Percentiles rank a stretch among this genome's conserved stretches.
Evolutionary conservation across 2,797 vertebrate species (phyloP).

Genomic region (Dendrocincla fuliginosa): DNA sequence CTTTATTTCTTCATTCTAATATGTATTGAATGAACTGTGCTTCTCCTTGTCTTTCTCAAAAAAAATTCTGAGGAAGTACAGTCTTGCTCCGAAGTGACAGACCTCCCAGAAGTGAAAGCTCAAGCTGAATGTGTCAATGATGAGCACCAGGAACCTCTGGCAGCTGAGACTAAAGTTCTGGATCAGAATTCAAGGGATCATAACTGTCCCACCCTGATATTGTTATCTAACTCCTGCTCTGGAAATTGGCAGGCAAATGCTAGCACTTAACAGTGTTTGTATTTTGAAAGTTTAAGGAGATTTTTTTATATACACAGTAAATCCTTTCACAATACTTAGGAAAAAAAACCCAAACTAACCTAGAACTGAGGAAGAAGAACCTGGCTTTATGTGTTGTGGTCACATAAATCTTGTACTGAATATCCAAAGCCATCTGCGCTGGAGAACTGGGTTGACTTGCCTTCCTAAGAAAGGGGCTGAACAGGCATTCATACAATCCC

Average conservation of each 20-base stretch:
- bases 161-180: neutral
- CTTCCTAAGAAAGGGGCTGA: neutral
- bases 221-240: constrained; percentile 48
- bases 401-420: neutral
- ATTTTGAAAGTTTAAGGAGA: neutral
- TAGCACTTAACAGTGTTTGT: constrained; percentile 29
- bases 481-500: neutral
- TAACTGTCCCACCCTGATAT: neutral
- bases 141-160: constrained; percentile 11
- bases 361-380: neutral
- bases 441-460: neutral
- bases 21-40: neutral
- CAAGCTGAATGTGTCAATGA: neutral
- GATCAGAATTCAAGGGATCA: neutral
- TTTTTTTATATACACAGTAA: neutral
- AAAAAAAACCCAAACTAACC: neutral
- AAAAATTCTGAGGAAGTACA: neutral
- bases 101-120: neutral
- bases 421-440: neutral
- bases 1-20: neutral
- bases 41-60: neutral
- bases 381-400: neutral
- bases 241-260: constrained; percentile 42
- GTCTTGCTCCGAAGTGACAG: neutral
- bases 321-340: constrained; percentile 8